Evolutionary conservation across 2,888 invertebrate genomes (phyloP), one percentile per base, ranked within the genome.

Genomic region (Cylindroiulus punctatus): DNA sequence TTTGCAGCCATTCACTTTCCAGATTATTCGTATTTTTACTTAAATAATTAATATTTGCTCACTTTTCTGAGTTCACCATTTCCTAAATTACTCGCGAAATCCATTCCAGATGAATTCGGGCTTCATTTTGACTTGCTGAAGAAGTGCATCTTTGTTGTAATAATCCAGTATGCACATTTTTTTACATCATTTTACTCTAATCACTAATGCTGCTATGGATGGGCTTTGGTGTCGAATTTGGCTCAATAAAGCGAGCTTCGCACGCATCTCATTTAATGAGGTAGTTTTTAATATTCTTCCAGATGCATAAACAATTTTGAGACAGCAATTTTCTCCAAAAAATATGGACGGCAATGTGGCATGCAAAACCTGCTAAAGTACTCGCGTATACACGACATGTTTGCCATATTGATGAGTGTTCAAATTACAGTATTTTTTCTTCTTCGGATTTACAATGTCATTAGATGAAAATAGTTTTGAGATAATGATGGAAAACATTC

Each of bases 221-320:
- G 65, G 65, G 57, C 4, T 65, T 65, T 65, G 22, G 65, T 65
- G 65, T 26, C 22, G 26, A 65, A 65, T 65, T 65, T 65, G 65
- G 26, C 65, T 65, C 65, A 65, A 65, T 65, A 26, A 65, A 65
- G 22, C 65, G 4, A 26, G 65, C 26, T 19, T 26, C 26, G 65
- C 26, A 26, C 65, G 65, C 65, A 65, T 65, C 65, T 65, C 65
- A 65, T 65, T n/a, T 65, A 65, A 65, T 65, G 65, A 65, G 65
- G 8, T 65, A 65, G 65, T 65, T 65, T 65, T 65, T 65, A 65
- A 65, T 65, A 65, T 65, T 65, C 65, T 65, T 65, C 65, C 65
- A 65, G 65, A 65, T 65, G 65, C 65, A 8, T 65, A 26, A 65
- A 65, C 65, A 65, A 65, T 65, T 26, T 65, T 7, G 65, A 65